Base-by-base conservation (phyloP, 1,140 invertebrate genomes). In the Copidosoma floridanum region DNA sequence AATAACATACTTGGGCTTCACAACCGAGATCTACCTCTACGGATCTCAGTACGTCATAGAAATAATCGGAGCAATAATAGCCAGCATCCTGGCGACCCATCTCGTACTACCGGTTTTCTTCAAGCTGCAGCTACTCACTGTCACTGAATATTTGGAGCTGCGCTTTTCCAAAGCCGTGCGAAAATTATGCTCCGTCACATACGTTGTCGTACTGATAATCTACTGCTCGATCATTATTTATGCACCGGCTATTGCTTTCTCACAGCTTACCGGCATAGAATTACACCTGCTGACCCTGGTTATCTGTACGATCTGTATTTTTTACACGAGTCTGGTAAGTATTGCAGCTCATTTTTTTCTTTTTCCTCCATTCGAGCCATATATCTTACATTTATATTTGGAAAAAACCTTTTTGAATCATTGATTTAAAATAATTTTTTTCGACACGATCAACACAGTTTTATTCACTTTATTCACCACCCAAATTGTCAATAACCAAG, bases 141-240 rank as follows among this genome's bases (percentile, higher is more conserved):
- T 84, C 44, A 94, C 91, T 72, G 87, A 93, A 83, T 93, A 93
- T 74, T 75, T 93, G 38, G 85, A 89, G 56, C 65, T 85, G 8
- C 77, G 89, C 51, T 91, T 90, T 71, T 78, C 85, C 43, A 82
- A 82, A 56, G 74, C 81, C 1, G 84, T 90, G 0, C 76, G 88
- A 40, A 72, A 82, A 7, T 67, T 89, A 8, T 86, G 84, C 0
- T 89, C 88, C 0, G 81, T 85, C 32, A 81, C 88, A 35, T 90
- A 85, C 69, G 82, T 85, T 1, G 73, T 89, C 7, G 82, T 86
- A 56, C 75, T 67, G 77, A 70, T 69, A 70, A 81, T 65, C 65
- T 73, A 83, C 35, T 66, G 85, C 3, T 85, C 85, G 0, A 81
- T 87, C 10, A 83, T 86, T 5, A 83, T 86, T 41, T 87, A 87